A percentile compares a stretch with the other conserved stretches of the same genome.
phyloP scores from a whole-genome alignment of 2,113 vertebrate genomes.

The Hylia prasina region DNA sequence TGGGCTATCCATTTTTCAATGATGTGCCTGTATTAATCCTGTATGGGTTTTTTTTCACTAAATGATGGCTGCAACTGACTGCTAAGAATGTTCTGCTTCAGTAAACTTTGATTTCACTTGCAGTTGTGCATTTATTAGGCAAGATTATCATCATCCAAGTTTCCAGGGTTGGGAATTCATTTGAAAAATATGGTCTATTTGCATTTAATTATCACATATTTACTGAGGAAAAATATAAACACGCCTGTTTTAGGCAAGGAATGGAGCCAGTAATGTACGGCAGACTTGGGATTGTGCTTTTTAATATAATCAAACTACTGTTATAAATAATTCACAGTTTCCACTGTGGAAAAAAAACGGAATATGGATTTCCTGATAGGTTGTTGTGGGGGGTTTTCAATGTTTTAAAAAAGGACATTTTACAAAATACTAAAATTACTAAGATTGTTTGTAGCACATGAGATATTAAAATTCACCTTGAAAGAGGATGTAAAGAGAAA shows the following conservation, averaged over 20 bases:
- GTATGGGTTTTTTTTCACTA: neutral
- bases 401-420: neutral
- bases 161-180: slow-evolving; percentile 58
- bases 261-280: slow-evolving; percentile 55
- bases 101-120: slow-evolving; percentile 40
- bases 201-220: slow-evolving; percentile 66
- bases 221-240: slow-evolving; percentile 61
- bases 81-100: slow-evolving; percentile 35
- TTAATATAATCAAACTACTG: slow-evolving; percentile 57
- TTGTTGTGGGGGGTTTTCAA: neutral
- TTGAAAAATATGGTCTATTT: slow-evolving; percentile 63
- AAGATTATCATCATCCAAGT: slow-evolving; percentile 65
- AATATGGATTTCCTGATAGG: neutral
- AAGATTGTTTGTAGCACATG: neutral
- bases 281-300: slow-evolving; percentile 57
- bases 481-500: slow-evolving; percentile 12
- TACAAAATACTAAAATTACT: neutral
- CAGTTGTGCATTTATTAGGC: slow-evolving; percentile 65
- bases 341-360: neutral
- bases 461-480: neutral
- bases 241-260: slow-evolving; percentile 54
- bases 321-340: slow-evolving; percentile 60
- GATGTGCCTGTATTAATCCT: slow-evolving; percentile 42
- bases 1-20: slow-evolving; percentile 16
- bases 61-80: slow-evolving; percentile 42